Evolutionary conservation across 2,797 vertebrate species (phyloP), one percentile per base, ranked within the genome.

Genomic region (Parotocinclus haroldoi): DNA sequence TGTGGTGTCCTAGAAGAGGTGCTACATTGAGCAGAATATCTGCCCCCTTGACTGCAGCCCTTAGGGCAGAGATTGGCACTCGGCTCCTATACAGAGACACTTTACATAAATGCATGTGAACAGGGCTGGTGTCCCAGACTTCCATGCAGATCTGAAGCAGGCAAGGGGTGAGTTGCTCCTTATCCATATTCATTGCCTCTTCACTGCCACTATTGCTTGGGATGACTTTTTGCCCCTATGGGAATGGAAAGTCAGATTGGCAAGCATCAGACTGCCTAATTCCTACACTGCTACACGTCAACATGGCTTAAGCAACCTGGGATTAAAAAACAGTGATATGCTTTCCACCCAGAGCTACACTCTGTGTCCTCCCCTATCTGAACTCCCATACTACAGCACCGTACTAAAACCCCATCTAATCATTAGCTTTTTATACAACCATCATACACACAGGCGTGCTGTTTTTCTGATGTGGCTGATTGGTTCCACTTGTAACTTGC

Each of bases 111-210:
- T 58, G 64, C 66, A 71, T 73, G 70, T 66, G 71, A 69, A 68
- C 69, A 76, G 62, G 55, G 60, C 38, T 36, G 10, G 19, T 66
- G 63, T 74, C 70, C 17, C 55, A 9, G 65, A 55, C 48, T 58
- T 5, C 61, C 42, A 61, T 69, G 69, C 46, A 52, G 62, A 65
- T 44, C 39, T 58, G 57, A 62, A 10, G 46, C 19, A 37, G 58
- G 37, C 10, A 48, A 46, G 52, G 27, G 27, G 18, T 36, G 53
- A 16, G 12, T 17, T 18, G 52, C 19, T 46, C 19, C 67, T 81
- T 52, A 78, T 79, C 67, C 58, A 66, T 77, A 81, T 79, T 79
- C 74, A 78, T 63, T 66, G 76, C 66, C 71, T 72, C 51, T 69
- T 70, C 56, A 45, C 46, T 45, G 17, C 57, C 57, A 16, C 11